Conservation (phyloP, 2,888 invertebrate species). For the Trissolcus japonicus region DNA sequence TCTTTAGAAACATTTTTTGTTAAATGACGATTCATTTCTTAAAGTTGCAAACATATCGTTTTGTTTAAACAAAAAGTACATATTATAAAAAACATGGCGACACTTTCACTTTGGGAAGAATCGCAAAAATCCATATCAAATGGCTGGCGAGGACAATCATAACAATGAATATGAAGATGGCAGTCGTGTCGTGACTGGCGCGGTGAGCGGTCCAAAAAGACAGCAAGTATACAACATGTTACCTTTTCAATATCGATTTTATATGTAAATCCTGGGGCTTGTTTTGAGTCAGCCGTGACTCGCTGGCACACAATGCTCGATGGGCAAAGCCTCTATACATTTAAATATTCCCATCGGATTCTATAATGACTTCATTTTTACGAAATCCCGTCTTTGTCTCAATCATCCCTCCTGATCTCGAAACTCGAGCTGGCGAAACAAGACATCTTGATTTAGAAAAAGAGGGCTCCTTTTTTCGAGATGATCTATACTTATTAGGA, state of each 20-base stretch:
- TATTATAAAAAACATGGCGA: neutral
- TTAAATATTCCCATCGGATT: slow-evolving; percentile 38
- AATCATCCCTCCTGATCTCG: slow-evolving; percentile 32
- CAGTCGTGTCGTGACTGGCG: slow-evolving; percentile 65
- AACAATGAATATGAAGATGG: slow-evolving; percentile 59
- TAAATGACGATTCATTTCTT: too few relatives aligned
- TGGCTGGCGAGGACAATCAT: slow-evolving; percentile 39
- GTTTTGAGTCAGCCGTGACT: slow-evolving; percentile 56
- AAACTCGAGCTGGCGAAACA: neutral
- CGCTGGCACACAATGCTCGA: slow-evolving; percentile 45
- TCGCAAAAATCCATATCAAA: slow-evolving; percentile 21
- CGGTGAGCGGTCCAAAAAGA: slow-evolving; percentile 62
- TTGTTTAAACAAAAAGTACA: too few relatives aligned
- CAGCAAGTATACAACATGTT: slow-evolving; percentile 60
- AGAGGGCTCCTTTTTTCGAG: neutral
- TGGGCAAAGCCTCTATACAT: slow-evolving; percentile 26
- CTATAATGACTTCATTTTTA: slow-evolving; percentile 53
- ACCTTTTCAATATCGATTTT: slow-evolving; percentile 59
- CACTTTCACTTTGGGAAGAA: slow-evolving; percentile 6
- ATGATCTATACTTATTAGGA: neutral
- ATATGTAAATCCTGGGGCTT: slow-evolving; percentile 55
- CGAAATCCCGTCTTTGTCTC: slow-evolving; percentile 31
- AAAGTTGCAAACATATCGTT: too few relatives aligned
- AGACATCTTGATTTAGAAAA: neutral
- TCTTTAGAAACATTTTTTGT: too few relatives aligned